Percentiles rank a stretch among this genome's conserved stretches.
Conservation (phyloP, 2,888 invertebrate genomes). For the Lamellibrachia satsuma region DNA sequence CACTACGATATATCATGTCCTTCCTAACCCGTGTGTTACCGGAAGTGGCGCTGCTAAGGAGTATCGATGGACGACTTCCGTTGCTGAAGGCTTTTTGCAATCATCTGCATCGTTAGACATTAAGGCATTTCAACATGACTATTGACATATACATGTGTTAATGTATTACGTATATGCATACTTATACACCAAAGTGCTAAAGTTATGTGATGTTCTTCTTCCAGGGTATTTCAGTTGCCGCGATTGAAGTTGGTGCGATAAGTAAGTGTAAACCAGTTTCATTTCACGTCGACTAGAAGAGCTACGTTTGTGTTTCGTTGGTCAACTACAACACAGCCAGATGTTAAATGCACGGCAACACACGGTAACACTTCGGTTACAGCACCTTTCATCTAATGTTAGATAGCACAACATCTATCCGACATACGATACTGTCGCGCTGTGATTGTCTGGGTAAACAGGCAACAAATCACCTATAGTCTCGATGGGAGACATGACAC, state of each 20-base stretch:
- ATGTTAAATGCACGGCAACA: neutral
- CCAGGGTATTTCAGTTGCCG: neutral
- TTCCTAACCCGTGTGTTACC: neutral
- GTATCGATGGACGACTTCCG: too few relatives aligned
- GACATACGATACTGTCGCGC: neutral
- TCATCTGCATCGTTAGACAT: too few relatives aligned
- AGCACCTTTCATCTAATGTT: too few relatives aligned
- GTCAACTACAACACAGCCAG: neutral
- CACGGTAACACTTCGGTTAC: neutral
- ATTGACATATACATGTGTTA: neutral
- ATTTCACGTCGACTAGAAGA: neutral
- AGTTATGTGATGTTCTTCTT: neutral
- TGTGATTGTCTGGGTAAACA: neutral
- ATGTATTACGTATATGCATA: neutral
- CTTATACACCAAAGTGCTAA: neutral
- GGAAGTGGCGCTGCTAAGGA: too few relatives aligned
- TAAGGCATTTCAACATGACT: neutral
- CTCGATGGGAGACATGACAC: neutral
- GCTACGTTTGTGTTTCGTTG: neutral
- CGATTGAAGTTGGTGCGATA: slow-evolving; percentile 5
- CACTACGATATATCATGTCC: neutral
- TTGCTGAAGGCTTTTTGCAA: too few relatives aligned
- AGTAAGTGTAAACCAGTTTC: neutral
- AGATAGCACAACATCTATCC: too few relatives aligned
- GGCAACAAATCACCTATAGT: neutral